Percentiles rank a stretch among this genome's conserved stretches.
phyloP scores from a whole-genome alignment of 64 coral and sea anemone species.

The Platygyra sinensis region DNA sequence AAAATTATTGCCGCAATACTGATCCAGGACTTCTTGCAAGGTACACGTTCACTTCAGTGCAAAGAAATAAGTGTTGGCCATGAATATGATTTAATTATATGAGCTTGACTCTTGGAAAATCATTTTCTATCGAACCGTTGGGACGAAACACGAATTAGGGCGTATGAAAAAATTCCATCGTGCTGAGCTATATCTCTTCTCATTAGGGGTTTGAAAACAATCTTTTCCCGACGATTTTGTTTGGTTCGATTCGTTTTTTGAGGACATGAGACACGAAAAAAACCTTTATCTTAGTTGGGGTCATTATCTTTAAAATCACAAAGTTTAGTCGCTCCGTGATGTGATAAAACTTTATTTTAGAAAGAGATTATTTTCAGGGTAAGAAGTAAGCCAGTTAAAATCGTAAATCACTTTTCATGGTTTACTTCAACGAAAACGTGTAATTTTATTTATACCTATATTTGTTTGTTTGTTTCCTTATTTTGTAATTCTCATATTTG shows the following conservation, averaged over 20 bases:
- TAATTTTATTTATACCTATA: background rate
- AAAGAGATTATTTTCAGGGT: background rate
- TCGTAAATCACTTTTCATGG: background rate
- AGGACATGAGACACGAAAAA: background rate
- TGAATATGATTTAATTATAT: too few relatives aligned
- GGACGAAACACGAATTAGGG: too few relatives aligned
- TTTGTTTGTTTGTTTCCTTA: background rate
- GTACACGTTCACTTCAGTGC: too few relatives aligned
- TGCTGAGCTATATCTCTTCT: too few relatives aligned
- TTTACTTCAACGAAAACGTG: background rate
- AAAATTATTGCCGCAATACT: background rate
- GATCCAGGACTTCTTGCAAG: too few relatives aligned
- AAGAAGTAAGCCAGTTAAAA: background rate
- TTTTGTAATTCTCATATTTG: too few relatives aligned
- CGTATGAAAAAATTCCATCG: too few relatives aligned
- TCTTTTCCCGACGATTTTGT: background rate
- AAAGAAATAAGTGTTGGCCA: too few relatives aligned
- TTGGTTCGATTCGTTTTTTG: background rate
- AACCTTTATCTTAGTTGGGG: background rate
- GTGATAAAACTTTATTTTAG: background rate
- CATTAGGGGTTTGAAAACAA: too few relatives aligned
- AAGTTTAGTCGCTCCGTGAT: background rate
- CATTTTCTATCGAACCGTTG: too few relatives aligned
- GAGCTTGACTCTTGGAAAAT: too few relatives aligned
- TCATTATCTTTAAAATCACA: constrained; percentile 2